phyloP scores from a whole-genome alignment of 2,797 vertebrate species.

The Leucoraja ocellata region DNA sequence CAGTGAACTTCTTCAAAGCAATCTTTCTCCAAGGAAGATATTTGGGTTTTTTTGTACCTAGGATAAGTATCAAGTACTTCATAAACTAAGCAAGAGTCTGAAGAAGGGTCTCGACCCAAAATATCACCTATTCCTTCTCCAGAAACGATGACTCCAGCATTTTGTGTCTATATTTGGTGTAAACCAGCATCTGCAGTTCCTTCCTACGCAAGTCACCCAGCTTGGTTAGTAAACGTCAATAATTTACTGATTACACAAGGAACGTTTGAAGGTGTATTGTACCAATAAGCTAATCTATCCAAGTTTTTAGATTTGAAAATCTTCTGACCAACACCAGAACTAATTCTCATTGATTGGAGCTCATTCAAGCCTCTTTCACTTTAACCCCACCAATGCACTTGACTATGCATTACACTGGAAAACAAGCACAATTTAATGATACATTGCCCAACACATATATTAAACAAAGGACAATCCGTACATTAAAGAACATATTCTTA shows the following conservation, averaged over 20 bases:
- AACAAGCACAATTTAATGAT: not conserved
- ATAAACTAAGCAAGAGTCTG: too few species aligned
- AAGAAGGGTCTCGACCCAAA: too few species aligned
- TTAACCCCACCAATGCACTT: not conserved
- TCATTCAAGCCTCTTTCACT: not conserved
- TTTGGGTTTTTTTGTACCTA: not conserved
- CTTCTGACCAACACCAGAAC: not conserved
- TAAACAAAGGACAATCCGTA: not conserved
- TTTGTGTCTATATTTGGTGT: too few species aligned
- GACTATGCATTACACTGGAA: not conserved
- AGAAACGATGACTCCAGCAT: too few species aligned
- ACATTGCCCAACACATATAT: not conserved
- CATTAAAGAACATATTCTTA: not conserved
- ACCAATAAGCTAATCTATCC: not conserved
- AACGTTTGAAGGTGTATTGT: not conserved
- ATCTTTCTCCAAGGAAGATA: not conserved
- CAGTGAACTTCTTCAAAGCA: not conserved
- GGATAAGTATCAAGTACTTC: not conserved
- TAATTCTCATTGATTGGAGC: not conserved
- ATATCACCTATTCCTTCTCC: too few species aligned
- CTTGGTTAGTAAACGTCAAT: not conserved
- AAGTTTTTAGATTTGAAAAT: not conserved
- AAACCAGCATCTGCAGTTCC: too few species aligned
- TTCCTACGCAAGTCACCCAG: not conserved
- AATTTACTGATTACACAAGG: not conserved